Evolutionary conservation across 1,140 invertebrate genomes (phyloP).

Genomic region (Tenebrio molitor): DNA sequence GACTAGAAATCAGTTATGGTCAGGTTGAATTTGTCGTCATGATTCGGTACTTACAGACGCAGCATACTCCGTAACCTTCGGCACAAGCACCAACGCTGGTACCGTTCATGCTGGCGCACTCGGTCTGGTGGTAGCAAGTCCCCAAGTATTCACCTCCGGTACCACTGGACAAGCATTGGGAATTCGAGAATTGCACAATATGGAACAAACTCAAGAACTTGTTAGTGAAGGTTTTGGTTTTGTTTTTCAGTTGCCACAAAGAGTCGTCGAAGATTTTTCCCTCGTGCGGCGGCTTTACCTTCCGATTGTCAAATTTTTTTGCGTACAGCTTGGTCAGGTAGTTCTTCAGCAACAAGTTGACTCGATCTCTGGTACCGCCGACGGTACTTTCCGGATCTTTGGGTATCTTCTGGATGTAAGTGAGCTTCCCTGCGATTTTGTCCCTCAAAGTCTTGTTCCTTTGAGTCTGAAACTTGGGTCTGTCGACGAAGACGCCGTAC

Average conservation of each 20-base stretch:
- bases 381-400: conserved; percentile 8
- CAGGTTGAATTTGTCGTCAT: background rate
- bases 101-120: conserved; percentile 76
- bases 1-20: conserved; percentile 66
- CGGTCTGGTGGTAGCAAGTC: conserved; percentile 76
- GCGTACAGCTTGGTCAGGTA: conserved; percentile 56
- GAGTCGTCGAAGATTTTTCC: conserved; percentile 50
- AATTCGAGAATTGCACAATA: conserved; percentile 79
- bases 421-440: background rate
- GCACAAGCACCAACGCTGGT: conserved; percentile 77
- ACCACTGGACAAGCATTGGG: conserved; percentile 69
- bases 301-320: conserved; percentile 44
- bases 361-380: conserved; percentile 37
- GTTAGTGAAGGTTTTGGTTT: conserved; percentile 61
- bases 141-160: conserved; percentile 72
- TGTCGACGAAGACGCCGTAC: conserved; percentile 33
- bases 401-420: conserved; percentile 49
- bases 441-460: conserved; percentile 8
- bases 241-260: conserved; percentile 58
- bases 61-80: conserved; percentile 73
- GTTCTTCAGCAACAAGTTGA: conserved; percentile 56
- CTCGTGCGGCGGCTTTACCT: background rate
- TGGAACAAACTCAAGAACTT: conserved; percentile 79
- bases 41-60: conserved; percentile 57
- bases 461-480: conserved; percentile 25